A percentile compares a stretch with the other conserved stretches of the same genome.
Conservation (phyloP, 2,797 vertebrate species). For the Prionace glauca region DNA sequence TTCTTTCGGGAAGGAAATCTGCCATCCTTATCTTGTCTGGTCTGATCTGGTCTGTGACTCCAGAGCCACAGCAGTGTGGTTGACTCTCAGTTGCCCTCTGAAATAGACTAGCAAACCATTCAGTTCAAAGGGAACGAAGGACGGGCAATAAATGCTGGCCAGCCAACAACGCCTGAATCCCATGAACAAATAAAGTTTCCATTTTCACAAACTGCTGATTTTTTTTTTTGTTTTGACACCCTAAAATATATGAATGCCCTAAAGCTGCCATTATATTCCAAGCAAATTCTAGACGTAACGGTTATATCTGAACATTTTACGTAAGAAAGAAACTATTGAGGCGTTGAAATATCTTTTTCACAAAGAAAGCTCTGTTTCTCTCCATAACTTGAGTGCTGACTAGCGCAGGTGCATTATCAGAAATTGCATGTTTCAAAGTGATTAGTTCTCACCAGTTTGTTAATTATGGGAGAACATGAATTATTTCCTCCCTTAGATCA, state of each 20-base stretch:
- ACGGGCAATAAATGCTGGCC: too few relatives aligned
- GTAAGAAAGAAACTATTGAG: background rate
- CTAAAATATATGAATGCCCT: background rate
- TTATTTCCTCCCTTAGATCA: background rate
- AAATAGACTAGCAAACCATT: too few relatives aligned
- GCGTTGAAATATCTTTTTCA: background rate
- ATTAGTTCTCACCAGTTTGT: background rate
- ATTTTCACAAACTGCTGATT: background rate
- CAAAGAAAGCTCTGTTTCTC: background rate
- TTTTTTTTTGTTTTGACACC: background rate
- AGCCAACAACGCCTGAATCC: too few relatives aligned
- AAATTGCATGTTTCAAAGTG: background rate
- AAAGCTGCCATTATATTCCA: background rate
- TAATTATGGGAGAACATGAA: background rate
- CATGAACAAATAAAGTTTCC: too few relatives aligned
- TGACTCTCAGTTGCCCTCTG: too few relatives aligned
- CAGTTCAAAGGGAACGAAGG: too few relatives aligned
- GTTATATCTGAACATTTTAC: background rate
- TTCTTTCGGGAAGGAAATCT: too few relatives aligned
- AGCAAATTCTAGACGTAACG: too few relatives aligned
- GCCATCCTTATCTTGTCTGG: too few relatives aligned
- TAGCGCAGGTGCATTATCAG: background rate
- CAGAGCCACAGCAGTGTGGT: too few relatives aligned
- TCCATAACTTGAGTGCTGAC: background rate
- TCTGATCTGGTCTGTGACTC: too few relatives aligned